Conservation (phyloP, 2,113 vertebrate species). For the Saguinus midas region DNA sequence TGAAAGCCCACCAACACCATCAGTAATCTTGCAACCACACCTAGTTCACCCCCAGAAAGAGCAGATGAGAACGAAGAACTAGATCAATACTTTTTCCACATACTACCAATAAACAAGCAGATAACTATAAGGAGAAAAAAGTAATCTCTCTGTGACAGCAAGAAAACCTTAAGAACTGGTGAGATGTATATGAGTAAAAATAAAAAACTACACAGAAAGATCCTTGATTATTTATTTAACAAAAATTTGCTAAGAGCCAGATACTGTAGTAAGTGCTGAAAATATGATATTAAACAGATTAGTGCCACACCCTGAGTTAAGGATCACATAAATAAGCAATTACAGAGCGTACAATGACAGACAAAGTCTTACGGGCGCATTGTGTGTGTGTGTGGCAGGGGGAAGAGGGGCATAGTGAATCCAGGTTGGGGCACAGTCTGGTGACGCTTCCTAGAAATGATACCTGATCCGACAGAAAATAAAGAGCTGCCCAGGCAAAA, state of each 20-base stretch:
- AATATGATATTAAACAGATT: not conserved
- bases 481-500: not conserved
- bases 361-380: not conserved
- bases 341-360: not conserved
- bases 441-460: not conserved
- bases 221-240: not conserved
- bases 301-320: not conserved
- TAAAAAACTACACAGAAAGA: not conserved
- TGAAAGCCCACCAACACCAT: not conserved
- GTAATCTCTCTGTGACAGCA: not conserved
- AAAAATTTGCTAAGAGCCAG: not conserved
- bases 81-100: not conserved
- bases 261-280: not conserved
- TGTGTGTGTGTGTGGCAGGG: rapidly evolving
- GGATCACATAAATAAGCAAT: not conserved
- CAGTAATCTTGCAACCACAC: not conserved
- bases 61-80: not conserved
- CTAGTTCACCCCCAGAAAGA: not conserved
- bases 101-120: not conserved
- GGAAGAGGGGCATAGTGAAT: not conserved
- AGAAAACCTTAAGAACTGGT: not conserved
- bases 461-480: not conserved
- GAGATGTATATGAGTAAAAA: not conserved
- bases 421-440: not conserved
- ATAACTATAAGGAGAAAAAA: not conserved